Percentiles rank a stretch among this genome's conserved stretches.
phyloP scores from a whole-genome alignment of 2,888 invertebrate species.

The Hesperia comma region DNA sequence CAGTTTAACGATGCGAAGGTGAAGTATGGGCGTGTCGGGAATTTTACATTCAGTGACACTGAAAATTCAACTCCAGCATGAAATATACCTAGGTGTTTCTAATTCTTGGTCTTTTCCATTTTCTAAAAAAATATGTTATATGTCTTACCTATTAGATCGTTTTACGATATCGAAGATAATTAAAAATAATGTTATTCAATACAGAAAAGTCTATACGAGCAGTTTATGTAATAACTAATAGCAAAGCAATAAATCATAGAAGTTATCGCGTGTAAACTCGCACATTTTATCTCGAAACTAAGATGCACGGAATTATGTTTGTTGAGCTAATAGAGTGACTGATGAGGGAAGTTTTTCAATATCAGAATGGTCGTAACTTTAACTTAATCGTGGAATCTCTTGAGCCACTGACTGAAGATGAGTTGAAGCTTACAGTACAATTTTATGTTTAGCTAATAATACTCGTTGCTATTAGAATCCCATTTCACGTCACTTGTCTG shows the following conservation, averaged over 20 bases:
- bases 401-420: not conserved
- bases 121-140: too few species aligned
- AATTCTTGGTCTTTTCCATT: too few species aligned
- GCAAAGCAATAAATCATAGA: slow-evolving; percentile 27
- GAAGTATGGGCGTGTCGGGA: too few species aligned
- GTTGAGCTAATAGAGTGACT: slow-evolving; percentile 53
- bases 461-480: too few species aligned
- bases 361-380: slow-evolving; percentile 29
- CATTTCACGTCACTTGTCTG: too few species aligned
- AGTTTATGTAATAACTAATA: slow-evolving; percentile 38
- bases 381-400: slow-evolving; percentile 15
- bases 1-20: too few species aligned
- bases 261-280: slow-evolving; percentile 12
- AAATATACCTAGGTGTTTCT: too few species aligned
- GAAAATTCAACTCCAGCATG: too few species aligned
- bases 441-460: not conserved
- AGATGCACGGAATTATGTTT: slow-evolving; percentile 24
- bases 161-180: not conserved
- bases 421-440: slow-evolving; percentile 4
- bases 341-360: slow-evolving; percentile 49
- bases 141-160: not conserved
- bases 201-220: slow-evolving; percentile 15
- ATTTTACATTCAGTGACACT: too few species aligned
- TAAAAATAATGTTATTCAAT: not conserved
- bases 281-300: slow-evolving; percentile 18